Evolutionary conservation across 2,888 invertebrate genomes (phyloP).

Genomic region (Dicycla oo): DNA sequence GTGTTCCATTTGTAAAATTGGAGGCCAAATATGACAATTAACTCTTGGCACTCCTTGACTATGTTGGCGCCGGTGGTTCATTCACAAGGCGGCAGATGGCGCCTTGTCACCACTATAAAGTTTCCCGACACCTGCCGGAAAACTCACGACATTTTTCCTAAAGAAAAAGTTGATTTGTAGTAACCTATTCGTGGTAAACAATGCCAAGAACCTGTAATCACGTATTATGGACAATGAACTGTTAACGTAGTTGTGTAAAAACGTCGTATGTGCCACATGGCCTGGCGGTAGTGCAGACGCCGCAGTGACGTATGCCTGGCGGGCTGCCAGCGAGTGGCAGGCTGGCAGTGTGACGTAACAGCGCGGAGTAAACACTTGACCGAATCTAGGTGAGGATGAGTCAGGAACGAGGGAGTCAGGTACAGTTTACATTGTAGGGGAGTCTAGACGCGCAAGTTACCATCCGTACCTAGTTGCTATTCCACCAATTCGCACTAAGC

Average conservation of each 20-base stretch:
- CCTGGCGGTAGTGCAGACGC: slow-evolving; percentile 16
- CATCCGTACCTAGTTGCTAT: too few species aligned
- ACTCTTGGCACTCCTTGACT: slow-evolving; percentile 35
- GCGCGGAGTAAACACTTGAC: slow-evolving; percentile 44
- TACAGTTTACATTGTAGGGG: slow-evolving; percentile 1
- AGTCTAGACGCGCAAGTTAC: too few species aligned
- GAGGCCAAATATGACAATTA: slow-evolving; percentile 15
- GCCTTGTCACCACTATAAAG: slow-evolving; percentile 17
- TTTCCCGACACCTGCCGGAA: slow-evolving; percentile 6
- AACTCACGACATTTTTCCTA: background rate
- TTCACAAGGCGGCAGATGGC: slow-evolving; percentile 34
- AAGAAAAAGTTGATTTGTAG: slow-evolving; percentile 10
- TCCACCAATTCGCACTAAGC: too few species aligned
- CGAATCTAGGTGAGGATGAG: slow-evolving; percentile 44
- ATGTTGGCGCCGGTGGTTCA: slow-evolving; percentile 43
- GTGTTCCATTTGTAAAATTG: slow-evolving; percentile 2
- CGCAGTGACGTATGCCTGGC: slow-evolving; percentile 56
- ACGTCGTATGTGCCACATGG: slow-evolving; percentile 39
- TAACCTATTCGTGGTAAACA: slow-evolving; percentile 28
- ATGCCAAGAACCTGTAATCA: slow-evolving; percentile 50
- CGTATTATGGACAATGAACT: slow-evolving; percentile 54
- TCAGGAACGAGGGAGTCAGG: slow-evolving; percentile 31
- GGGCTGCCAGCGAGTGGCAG: slow-evolving; percentile 49
- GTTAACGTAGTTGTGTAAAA: slow-evolving; percentile 33
- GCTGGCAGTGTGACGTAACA: slow-evolving; percentile 42